Evolutionary conservation across 2,797 vertebrate species (phyloP), one percentile per base, ranked within the genome.

Genomic region (Capromys pilorides): DNA sequence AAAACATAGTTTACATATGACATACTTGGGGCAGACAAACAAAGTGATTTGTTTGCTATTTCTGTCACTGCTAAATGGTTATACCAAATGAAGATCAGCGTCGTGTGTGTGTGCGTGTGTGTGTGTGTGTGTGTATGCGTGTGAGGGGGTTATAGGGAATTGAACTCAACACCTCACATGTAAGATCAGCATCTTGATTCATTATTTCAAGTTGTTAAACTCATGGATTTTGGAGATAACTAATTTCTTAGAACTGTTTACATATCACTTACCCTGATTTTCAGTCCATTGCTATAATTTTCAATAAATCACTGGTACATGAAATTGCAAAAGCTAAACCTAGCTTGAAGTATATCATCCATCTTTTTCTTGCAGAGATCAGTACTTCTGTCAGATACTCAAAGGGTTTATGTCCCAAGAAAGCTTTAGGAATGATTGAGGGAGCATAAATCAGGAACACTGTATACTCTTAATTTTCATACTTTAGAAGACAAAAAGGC

Each of bases 221-320:
- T n/a, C 67, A 73, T 64, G 45, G 31, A 93, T 92, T 78, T 22
- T 82, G 73, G 39, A 92, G n/a, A 94, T 1, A 33, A 67, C 57
- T 10, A 67, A 89, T 94, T 96, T 96, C 77, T 89, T 89, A 93
- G 59, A 81, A 81, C 73, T 62, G 41, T 61, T 75, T 89, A 83
- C 0, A 82, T 8, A 93, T 71, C 33, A 77, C 36, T 41, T 45
- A 59, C 81, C 21, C 49, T 90, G 59, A 88, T 83, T 84, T 86
- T 90, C 86, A 91, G 67, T 9, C 62, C 12, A 28, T 2, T 83
- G 57, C 85, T 88, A 1, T 80, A 78, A 86, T 82, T 93, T 90
- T 86, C 87, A 89, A 45, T n/a, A 84, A 94, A 80, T 10, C 6
- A 66, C 84, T 45, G 64, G 1, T 85, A 16, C 85, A 86, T 57